Conservation (phyloP, 2,797 vertebrate genomes). For the Eulemur mongoz region DNA sequence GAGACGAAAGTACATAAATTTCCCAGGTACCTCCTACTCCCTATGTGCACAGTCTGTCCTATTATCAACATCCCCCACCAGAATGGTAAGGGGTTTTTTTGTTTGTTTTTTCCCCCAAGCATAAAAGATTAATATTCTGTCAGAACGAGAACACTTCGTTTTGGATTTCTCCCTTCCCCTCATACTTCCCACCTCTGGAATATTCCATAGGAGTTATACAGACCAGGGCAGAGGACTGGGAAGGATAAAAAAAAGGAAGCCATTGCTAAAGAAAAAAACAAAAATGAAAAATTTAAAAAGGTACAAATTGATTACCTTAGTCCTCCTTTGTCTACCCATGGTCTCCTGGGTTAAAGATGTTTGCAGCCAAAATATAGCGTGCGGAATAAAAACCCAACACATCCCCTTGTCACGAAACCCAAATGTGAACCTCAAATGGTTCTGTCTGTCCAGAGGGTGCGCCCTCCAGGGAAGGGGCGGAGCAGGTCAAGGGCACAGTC, state of each 20-base stretch:
- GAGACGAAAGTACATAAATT: neutral
- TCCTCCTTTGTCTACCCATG: constrained; percentile 83
- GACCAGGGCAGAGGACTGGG: constrained; percentile 68
- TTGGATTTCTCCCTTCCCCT: constrained; percentile 73
- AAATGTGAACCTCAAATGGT: constrained; percentile 74
- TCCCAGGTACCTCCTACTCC: neutral
- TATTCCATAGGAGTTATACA: constrained; percentile 79
- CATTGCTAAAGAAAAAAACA: constrained; percentile 76
- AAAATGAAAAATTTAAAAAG: constrained; percentile 73
- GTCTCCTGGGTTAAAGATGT: constrained; percentile 81
- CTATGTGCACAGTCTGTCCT: neutral
- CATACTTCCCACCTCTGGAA: constrained; percentile 66
- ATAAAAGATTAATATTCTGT: constrained; percentile 83
- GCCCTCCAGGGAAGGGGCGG: constrained; percentile 77
- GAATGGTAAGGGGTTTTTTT: too few species aligned
- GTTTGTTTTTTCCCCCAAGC: constrained; percentile 52
- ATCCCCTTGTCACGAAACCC: constrained; percentile 75
- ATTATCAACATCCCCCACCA: neutral
- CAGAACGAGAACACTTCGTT: constrained; percentile 81
- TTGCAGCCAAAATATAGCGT: constrained; percentile 81
- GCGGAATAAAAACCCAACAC: constrained; percentile 73
- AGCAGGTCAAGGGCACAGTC: constrained; percentile 77
- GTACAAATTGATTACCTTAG: constrained; percentile 83
- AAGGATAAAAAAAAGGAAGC: constrained; percentile 76
- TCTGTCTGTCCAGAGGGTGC: constrained; percentile 74